Base-by-base conservation (phyloP, 2,797 vertebrate species). In the Platyrinchus mystaceus region DNA sequence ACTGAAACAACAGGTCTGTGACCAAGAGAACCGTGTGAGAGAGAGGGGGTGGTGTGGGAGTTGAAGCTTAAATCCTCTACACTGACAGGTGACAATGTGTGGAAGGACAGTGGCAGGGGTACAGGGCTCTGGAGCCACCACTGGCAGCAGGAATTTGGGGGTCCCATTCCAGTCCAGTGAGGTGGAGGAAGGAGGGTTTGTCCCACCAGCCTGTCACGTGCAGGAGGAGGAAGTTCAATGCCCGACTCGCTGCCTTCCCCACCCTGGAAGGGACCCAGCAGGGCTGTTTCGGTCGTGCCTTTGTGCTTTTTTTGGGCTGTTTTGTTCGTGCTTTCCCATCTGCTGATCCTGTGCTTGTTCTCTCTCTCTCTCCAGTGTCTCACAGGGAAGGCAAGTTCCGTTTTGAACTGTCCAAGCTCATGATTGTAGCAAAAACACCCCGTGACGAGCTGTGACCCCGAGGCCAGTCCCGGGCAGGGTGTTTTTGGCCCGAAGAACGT, bases 301-400 rank as follows among this genome's bases (percentile, higher is more conserved):
- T 28, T 24, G 30, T 26, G 41, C 62, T 44, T 64, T 44, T 55
- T 44, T 44, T 43, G 0, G 69, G 89, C 55, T 88, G 64, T 10
- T 92, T 13, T 59, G 13, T 78, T 80, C 27, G 0, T 78, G 66
- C 62, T 30, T n/a, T 36, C 21, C 84, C 73, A 50, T 66, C 87
- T 89, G 93, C 70, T 95, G 47, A 85, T 12, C 56, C 77, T 5
- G n/a, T 27, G 43, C 74, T 79, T 86, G 84, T 93, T 67, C 95
- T 83, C 46, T 84, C 50, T 85, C 60, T 59, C 13, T 24, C 43
- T 55, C 18, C 83, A 99, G 99, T 99, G 97, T 98, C 98, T 81
- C 98, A 99, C 92, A 98, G 93, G 69, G 98, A 98, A 11, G 99
- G 99, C 47, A 98, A 98, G 84, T 99, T 99, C 98, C 98, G 84